Conservation (phyloP, 2,113 vertebrate species). For the Sigmodon hispidus region DNA sequence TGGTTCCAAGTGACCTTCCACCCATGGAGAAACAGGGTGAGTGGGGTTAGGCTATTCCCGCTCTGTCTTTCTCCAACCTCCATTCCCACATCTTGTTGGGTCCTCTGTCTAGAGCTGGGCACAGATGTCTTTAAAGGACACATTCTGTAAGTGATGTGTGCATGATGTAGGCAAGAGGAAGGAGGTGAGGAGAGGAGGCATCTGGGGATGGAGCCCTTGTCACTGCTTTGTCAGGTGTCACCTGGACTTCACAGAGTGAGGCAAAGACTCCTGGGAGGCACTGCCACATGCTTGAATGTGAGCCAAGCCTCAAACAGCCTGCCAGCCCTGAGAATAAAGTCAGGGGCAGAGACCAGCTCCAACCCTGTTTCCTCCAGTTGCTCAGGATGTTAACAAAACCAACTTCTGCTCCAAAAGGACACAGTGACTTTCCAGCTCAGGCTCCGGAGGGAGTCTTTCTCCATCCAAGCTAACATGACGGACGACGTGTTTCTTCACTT, state of each 20-base stretch:
- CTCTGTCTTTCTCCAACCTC: background rate
- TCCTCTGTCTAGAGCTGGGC: background rate
- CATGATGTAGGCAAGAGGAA: background rate
- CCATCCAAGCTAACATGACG: slow-evolving; percentile 73
- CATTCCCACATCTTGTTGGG: accelerated
- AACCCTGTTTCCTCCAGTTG: slow-evolving; percentile 51
- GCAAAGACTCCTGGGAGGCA: too few species aligned
- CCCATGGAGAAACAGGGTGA: slow-evolving; percentile 65
- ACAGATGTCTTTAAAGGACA: accelerated
- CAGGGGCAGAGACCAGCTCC: background rate
- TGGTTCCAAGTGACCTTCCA: slow-evolving; percentile 66
- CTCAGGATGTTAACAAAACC: slow-evolving; percentile 74
- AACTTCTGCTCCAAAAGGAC: slow-evolving; percentile 76
- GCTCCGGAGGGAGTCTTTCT: slow-evolving; percentile 78
- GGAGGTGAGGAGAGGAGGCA: accelerated
- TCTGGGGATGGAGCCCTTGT: background rate
- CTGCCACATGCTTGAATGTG: background rate
- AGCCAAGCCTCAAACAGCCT: slow-evolving; percentile 65
- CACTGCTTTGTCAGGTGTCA: background rate
- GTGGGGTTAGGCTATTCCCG: background rate
- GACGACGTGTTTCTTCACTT: slow-evolving; percentile 72
- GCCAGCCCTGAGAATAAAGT: background rate
- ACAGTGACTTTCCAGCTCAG: slow-evolving; percentile 71
- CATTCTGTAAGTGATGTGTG: background rate
- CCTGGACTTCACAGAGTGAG: background rate